Conservation (phyloP, 1,140 invertebrate genomes). For the Eciton burchellii region DNA sequence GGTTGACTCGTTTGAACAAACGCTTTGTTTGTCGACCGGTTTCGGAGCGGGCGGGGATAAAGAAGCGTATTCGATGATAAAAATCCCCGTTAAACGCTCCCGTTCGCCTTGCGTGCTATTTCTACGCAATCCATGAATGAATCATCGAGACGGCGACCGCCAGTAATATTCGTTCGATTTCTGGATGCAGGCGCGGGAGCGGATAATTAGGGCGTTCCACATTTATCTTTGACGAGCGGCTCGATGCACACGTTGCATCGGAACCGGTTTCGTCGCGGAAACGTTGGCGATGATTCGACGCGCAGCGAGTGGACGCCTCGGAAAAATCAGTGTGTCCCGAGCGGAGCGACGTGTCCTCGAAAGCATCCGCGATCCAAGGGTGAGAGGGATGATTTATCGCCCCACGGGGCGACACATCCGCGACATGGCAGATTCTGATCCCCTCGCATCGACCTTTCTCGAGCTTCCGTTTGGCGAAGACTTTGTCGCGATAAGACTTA, state of each 20-base stretch:
- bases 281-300: constrained; percentile 29
- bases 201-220: constrained; percentile 53
- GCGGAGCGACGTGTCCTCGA: neutral
- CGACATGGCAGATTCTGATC: neutral
- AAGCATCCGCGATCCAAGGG: no score
- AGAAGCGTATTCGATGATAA: neutral
- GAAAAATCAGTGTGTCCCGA: constrained; percentile 1
- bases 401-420: neutral
- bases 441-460: neutral
- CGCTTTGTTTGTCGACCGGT: neutral
- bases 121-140: no score
- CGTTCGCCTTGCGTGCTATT: neutral
- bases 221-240: constrained; percentile 16
- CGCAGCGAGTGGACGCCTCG: neutral
- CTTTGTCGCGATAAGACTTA: constrained; percentile 3
- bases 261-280: constrained; percentile 53
- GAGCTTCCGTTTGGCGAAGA: constrained; percentile 8
- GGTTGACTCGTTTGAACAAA: neutral
- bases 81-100: neutral
- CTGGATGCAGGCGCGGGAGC: constrained; percentile 20
- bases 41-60: neutral
- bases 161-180: neutral
- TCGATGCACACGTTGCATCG: constrained; percentile 20
- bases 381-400: constrained; percentile 27
- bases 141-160: neutral